phyloP scores from a whole-genome alignment of 2,113 vertebrate species.

The Psittacara wagleri region DNA sequence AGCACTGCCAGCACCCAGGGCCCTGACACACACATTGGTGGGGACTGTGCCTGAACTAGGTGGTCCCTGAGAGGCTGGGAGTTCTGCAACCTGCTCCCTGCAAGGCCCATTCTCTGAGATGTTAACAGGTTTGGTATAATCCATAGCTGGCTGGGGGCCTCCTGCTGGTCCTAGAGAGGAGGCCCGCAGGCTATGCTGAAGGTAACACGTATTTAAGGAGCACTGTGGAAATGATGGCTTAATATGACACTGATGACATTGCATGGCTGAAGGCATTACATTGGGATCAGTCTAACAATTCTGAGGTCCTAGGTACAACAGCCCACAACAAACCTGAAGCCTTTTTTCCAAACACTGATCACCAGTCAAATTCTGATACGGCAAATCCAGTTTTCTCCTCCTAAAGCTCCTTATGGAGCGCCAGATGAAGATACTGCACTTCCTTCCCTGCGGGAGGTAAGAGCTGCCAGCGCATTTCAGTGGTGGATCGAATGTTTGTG shows the following conservation, averaged over 20 bases:
- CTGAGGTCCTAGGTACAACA: neutral
- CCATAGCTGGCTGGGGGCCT: neutral
- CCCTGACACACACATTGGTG: rapidly evolving
- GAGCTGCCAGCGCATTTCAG: neutral
- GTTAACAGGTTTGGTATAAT: no score
- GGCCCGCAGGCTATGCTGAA: neutral
- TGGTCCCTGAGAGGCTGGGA: neutral
- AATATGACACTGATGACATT: rapidly evolving
- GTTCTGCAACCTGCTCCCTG: neutral
- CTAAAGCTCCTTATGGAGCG: neutral
- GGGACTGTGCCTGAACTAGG: neutral
- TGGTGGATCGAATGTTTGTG: neutral
- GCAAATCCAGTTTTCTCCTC: neutral
- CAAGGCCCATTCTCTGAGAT: rapidly evolving
- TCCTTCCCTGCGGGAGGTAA: neutral
- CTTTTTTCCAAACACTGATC: neutral
- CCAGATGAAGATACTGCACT: neutral
- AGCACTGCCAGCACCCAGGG: neutral
- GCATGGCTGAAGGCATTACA: neutral
- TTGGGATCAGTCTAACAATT: rapidly evolving
- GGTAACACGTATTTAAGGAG: neutral
- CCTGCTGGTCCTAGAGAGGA: neutral
- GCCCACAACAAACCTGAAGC: neutral
- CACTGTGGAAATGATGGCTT: rapidly evolving
- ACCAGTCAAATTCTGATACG: neutral